Percentiles rank a stretch among this genome's conserved stretches.
Evolutionary conservation across 2,113 vertebrate species (phyloP).

Genomic region (Rhinoderma darwinii): DNA sequence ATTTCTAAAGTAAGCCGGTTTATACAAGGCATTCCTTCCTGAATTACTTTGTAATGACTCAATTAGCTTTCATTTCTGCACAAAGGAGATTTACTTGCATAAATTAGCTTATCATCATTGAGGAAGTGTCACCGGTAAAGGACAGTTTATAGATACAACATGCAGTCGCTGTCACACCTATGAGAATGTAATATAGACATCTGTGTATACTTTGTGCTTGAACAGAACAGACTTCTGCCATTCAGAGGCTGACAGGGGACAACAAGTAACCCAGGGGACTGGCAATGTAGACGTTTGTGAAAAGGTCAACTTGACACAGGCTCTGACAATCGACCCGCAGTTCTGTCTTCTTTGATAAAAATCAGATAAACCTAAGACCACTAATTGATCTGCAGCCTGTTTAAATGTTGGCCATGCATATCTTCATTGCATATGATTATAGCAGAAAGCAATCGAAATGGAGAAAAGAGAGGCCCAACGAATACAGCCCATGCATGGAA

Average conservation of each 20-base stretch:
- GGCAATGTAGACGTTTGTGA: constrained; percentile 91
- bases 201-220: constrained; percentile 99
- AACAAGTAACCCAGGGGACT: constrained; percentile 87
- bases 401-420: constrained; percentile 92
- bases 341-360: constrained; percentile 99
- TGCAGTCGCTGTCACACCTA: constrained; percentile 94
- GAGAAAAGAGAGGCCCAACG: constrained; percentile 76
- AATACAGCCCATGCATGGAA: constrained; percentile 76
- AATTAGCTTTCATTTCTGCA: constrained; percentile 99
- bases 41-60: constrained; percentile 99
- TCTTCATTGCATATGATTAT: constrained; percentile 90
- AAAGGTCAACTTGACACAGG: constrained; percentile 99
- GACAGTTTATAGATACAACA: constrained; percentile 99
- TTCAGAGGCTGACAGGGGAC: constrained; percentile 95
- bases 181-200: constrained; percentile 98
- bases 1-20: constrained; percentile 99
- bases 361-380: constrained; percentile 99
- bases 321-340: constrained; percentile 97
- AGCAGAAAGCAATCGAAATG: constrained; percentile 78
- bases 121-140: constrained; percentile 97
- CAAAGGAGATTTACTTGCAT: constrained; percentile 98
- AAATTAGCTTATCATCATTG: constrained; percentile 99
- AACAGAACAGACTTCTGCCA: constrained; percentile 99
- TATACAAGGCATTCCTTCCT: constrained; percentile 91
- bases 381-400: constrained; percentile 89